Evolutionary conservation across 1,140 invertebrate species (phyloP).

Genomic region (Ips typographus): DNA sequence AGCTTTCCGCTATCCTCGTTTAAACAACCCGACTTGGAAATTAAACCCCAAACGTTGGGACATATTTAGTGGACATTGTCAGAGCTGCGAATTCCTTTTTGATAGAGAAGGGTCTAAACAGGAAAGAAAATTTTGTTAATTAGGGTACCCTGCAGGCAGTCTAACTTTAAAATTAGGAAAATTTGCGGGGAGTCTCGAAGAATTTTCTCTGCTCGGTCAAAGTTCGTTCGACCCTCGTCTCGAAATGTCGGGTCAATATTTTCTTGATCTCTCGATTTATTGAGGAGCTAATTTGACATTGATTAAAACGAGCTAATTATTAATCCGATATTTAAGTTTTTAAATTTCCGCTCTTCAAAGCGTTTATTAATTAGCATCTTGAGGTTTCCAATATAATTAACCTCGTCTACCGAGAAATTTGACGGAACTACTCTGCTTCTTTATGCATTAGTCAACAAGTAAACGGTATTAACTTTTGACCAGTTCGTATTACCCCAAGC

Average conservation of each 20-base stretch:
- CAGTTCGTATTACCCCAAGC: too few relatives aligned
- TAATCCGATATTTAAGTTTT: not conserved
- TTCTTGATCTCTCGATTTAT: constrained; percentile 26
- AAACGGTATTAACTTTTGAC: too few relatives aligned
- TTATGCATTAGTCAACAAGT: too few relatives aligned
- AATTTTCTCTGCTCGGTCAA: constrained; percentile 18
- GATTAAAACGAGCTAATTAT: not conserved
- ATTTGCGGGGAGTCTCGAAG: constrained; percentile 25
- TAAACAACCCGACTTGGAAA: constrained; percentile 25
- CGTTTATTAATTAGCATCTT: not conserved
- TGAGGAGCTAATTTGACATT: constrained; percentile 25
- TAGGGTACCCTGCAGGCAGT: constrained; percentile 9
- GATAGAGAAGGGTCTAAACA: constrained; percentile 32
- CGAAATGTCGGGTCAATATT: constrained; percentile 27
- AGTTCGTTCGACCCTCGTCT: constrained; percentile 29
- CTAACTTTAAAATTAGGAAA: constrained; percentile 35
- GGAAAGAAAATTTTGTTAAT: constrained; percentile 35
- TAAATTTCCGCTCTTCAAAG: not conserved
- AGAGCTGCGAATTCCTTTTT: constrained; percentile 33
- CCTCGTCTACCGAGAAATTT: too few relatives aligned
- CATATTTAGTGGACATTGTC: constrained; percentile 37
- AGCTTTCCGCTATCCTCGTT: constrained; percentile 18
- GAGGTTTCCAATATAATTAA: too few relatives aligned
- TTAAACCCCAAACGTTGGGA: constrained; percentile 31
- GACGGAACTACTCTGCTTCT: too few relatives aligned